phyloP scores from a whole-genome alignment of 2,797 vertebrate species.

The Geotrypetes seraphini region DNA sequence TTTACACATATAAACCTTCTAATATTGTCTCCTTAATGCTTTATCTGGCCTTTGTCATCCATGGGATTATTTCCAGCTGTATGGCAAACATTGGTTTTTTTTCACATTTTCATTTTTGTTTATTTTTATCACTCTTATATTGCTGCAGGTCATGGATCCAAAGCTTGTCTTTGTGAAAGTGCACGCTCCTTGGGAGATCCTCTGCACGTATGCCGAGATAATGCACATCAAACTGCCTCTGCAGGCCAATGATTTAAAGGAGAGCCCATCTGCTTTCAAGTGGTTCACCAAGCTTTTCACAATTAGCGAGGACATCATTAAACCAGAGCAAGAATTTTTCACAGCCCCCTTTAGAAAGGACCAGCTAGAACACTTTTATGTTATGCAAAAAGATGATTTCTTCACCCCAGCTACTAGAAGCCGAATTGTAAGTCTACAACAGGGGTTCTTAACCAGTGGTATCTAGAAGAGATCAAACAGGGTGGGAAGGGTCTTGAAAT shows the following conservation, averaged over 20 bases:
- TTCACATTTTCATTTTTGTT: neutral
- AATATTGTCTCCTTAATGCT: no score
- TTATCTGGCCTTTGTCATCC: no score
- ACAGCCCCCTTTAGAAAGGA: constrained; percentile 83
- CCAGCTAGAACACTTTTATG: constrained; percentile 63
- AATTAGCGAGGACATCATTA: constrained; percentile 69
- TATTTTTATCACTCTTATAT: constrained; percentile 10
- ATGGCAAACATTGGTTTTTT: constrained; percentile 4
- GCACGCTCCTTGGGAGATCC: constrained; percentile 80
- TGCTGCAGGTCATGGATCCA: constrained; percentile 62
- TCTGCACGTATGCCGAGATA: constrained; percentile 76
- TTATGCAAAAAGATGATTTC: constrained; percentile 67
- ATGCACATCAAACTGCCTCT: constrained; percentile 85
- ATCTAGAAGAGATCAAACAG: no score
- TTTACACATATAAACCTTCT: no score
- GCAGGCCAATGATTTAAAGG: constrained; percentile 61
- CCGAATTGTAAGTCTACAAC: constrained; percentile 67
- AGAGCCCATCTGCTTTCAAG: constrained; percentile 52
- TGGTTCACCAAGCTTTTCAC: constrained; percentile 71
- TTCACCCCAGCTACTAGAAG: constrained; percentile 85
- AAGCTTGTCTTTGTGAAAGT: constrained; percentile 76
- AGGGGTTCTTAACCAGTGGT: neutral
- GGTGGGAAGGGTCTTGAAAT: no score
- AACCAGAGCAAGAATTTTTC: constrained; percentile 75
- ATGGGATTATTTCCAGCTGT: no score